Conservation (phyloP, 2,113 vertebrate species). For the Ardeotis arabs region DNA sequence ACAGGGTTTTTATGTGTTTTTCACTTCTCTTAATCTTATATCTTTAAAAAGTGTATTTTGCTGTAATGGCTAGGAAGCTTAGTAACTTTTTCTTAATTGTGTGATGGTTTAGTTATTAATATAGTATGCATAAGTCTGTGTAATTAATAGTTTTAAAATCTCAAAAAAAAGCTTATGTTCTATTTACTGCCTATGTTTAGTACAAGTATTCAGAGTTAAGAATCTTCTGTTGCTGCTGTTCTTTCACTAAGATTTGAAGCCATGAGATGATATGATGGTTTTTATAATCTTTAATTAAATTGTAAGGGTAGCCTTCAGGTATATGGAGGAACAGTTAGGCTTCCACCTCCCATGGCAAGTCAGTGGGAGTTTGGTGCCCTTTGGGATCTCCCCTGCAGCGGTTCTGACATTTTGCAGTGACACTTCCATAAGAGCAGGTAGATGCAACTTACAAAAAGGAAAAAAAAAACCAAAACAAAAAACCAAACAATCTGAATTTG, state of each 20-base stretch:
- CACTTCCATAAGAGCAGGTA: neutral
- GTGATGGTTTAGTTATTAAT: neutral
- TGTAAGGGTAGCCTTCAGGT: neutral
- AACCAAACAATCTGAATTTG: neutral
- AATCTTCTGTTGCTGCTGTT: neutral
- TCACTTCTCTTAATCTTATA: neutral
- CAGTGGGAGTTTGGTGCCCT: neutral
- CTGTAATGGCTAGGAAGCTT: neutral
- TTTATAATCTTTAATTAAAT: neutral
- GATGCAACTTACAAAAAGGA: rapidly evolving
- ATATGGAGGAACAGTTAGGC: neutral
- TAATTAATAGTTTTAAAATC: neutral
- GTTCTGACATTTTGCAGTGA: neutral
- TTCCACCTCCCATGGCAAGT: neutral
- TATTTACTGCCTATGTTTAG: neutral
- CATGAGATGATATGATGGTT: neutral
- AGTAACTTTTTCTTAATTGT: neutral
- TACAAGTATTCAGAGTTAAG: neutral
- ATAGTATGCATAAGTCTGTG: neutral
- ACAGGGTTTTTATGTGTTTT: neutral
- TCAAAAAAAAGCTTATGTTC: neutral
- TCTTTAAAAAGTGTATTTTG: neutral
- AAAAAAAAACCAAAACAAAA: no score
- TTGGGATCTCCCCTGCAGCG: neutral
- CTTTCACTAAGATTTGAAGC: neutral